These are phyloP conservation scores for Schizaphis graminum DNA, from an alignment of 2,888 invertebrate species.

Conservation along the genomic window DNA sequence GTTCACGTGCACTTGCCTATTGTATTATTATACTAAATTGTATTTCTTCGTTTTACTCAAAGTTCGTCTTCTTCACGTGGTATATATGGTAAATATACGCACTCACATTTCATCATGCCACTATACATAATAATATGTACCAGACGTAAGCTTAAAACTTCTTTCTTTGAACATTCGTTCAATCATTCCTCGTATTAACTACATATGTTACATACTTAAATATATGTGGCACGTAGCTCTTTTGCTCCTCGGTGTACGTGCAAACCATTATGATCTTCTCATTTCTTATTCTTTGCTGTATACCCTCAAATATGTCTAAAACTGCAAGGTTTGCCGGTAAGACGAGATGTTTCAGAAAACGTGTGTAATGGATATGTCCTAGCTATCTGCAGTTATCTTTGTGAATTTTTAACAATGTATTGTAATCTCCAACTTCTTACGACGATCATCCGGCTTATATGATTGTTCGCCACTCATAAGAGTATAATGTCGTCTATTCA, in stretches of 20 bases:
- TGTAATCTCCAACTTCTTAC: not conserved
- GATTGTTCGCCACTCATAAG: not conserved
- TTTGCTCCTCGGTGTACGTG: not conserved
- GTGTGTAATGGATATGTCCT: not conserved
- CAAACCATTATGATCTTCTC: not conserved
- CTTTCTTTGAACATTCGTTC: constrained; percentile 2
- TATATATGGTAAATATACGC: not conserved
- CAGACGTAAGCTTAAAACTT: not conserved
- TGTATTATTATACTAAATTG: not conserved
- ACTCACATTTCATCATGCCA: not conserved
- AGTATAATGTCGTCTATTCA: not conserved
- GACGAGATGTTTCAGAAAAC: not conserved
- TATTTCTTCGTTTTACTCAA: not conserved
- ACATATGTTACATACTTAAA: not conserved
- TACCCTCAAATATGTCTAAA: not conserved
- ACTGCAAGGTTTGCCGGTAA: not conserved
- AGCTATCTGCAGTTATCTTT: not conserved
- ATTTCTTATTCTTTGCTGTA: not conserved
- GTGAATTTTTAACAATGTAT: not conserved
- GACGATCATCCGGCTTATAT: not conserved
- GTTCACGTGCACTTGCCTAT: not conserved
- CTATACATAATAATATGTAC: not conserved
- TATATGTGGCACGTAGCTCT: not conserved
- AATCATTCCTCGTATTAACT: constrained; percentile 27
- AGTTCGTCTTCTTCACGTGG: not conserved